Evolutionary conservation across 2,797 vertebrate species (phyloP).

Genomic region (Amblyopsis hoosieri): DNA sequence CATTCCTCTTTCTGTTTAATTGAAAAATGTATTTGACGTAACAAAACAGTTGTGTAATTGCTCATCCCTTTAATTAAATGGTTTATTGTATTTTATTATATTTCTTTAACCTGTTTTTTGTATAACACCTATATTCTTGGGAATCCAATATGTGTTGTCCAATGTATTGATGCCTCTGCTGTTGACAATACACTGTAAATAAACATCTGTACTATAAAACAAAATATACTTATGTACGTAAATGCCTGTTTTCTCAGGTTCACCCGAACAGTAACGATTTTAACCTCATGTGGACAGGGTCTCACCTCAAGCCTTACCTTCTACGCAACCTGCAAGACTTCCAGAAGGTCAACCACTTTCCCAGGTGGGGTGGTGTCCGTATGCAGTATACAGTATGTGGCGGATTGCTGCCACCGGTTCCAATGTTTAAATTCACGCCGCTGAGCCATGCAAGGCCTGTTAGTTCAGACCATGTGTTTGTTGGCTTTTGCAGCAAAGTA

Average conservation of each 20-base stretch:
- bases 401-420: conserved; percentile 32
- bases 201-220: too few species aligned
- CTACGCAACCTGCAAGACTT: conserved; percentile 90
- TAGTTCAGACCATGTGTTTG: conserved; percentile 53
- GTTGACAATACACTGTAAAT: too few species aligned
- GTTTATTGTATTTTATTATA: too few species aligned
- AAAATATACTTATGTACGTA: too few species aligned
- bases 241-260: conserved; percentile 74
- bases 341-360: conserved; percentile 98
- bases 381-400: neutral
- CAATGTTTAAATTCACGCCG: conserved; percentile 50
- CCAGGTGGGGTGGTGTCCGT: conserved; percentile 78
- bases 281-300: conserved; percentile 97
- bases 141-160: too few species aligned
- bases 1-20: too few species aligned
- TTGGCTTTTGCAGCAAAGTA: conserved; percentile 59
- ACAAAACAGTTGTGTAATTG: too few species aligned
- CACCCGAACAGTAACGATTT: conserved; percentile 92
- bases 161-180: too few species aligned
- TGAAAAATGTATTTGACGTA: too few species aligned
- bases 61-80: too few species aligned
- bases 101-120: too few species aligned
- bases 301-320: conserved; percentile 91
- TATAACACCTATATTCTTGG: too few species aligned
- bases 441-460: conserved; percentile 39